Conservation (phyloP, 2,888 invertebrate species). For the Epirrita christyi region DNA sequence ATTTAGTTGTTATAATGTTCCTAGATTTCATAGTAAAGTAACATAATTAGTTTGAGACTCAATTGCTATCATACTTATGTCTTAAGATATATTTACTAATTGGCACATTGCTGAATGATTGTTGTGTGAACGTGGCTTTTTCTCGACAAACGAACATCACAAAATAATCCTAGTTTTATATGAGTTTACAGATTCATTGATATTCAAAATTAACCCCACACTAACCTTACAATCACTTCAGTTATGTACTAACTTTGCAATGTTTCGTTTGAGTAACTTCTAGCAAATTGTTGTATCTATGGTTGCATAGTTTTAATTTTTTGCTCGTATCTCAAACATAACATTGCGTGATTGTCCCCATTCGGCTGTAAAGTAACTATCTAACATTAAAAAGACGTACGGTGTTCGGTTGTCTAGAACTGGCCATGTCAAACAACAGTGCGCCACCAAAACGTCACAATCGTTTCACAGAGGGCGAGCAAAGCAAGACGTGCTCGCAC, state of each 20-base stretch:
- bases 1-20: too few relatives aligned
- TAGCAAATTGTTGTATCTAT: conserved; percentile 42
- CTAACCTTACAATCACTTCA: conserved; percentile 70
- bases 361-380: conserved; percentile 16
- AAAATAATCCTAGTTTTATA: not conserved
- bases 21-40: too few relatives aligned
- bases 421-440: conserved; percentile 91
- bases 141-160: conserved; percentile 72
- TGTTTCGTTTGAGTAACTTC: conserved; percentile 14
- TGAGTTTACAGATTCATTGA: conserved; percentile 9
- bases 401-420: conserved; percentile 86
- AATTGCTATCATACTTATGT: not conserved
- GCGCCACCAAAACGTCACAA: conserved; percentile 87
- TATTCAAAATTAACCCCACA: conserved; percentile 23
- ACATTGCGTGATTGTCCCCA: conserved; percentile 17
- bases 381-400: conserved; percentile 65
- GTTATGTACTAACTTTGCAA: conserved; percentile 60
- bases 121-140: conserved; percentile 79
- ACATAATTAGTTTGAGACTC: not conserved
- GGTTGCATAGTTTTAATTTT: not conserved
- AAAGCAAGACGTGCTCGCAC: conserved; percentile 86
- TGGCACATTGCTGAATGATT: conserved; percentile 79
- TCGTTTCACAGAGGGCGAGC: conserved; percentile 84
- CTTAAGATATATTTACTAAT: not conserved
- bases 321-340: not conserved